phyloP scores from a whole-genome alignment of 2,113 vertebrate species.

The Vanacampus margaritifer region DNA sequence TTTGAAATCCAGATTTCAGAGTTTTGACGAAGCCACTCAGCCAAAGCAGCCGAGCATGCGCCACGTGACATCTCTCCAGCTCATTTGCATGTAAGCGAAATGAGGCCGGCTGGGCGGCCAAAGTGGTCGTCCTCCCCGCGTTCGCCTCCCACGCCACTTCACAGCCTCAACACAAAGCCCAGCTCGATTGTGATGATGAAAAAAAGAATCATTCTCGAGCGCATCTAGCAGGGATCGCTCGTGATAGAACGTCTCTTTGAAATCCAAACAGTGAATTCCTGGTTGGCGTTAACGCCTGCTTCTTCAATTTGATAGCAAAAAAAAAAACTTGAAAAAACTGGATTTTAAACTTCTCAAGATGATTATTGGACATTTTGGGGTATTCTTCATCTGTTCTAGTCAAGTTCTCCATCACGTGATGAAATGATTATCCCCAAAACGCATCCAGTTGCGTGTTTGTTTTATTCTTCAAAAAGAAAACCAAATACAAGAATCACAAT shows the following conservation, averaged over 20 bases:
- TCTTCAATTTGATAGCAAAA: too few species aligned
- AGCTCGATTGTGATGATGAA: background rate
- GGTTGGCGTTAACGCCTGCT: too few species aligned
- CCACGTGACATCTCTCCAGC: background rate
- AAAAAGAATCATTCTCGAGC: background rate
- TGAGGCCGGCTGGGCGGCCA: background rate
- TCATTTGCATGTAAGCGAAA: background rate
- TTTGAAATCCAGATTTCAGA: background rate
- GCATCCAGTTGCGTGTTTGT: too few species aligned
- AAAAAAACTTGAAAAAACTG: too few species aligned
- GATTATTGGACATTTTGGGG: too few species aligned
- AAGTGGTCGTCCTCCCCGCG: background rate
- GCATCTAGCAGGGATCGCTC: background rate
- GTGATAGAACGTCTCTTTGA: background rate
- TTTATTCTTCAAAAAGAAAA: too few species aligned
- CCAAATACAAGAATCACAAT: too few species aligned
- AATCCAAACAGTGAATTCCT: background rate
- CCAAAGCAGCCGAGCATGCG: background rate
- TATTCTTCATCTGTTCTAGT: too few species aligned
- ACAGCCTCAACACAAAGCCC: background rate
- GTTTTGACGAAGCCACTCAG: background rate
- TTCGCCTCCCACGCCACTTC: constrained; percentile 2
- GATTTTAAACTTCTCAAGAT: too few species aligned
- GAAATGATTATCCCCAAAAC: too few species aligned
- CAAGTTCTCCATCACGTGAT: too few species aligned